Evolutionary conservation across 2,797 vertebrate species (phyloP).

Genomic region (Choloepus didactylus): DNA sequence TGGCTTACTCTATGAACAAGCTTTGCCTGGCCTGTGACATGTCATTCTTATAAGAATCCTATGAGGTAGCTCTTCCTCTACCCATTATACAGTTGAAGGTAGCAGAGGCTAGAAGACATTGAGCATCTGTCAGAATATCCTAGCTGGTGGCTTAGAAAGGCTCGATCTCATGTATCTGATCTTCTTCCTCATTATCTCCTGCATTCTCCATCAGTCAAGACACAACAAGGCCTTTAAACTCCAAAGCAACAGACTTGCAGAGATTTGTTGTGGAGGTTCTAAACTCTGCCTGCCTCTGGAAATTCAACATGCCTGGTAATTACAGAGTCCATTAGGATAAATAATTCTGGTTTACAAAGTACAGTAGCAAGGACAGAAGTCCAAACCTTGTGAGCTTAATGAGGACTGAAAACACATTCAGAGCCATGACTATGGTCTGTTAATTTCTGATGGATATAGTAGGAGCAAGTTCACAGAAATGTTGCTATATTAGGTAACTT

Average conservation of each 20-base stretch:
- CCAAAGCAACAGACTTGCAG: background rate
- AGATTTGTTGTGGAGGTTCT: background rate
- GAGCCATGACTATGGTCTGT: too few relatives aligned
- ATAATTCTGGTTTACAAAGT: background rate
- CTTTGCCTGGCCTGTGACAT: background rate
- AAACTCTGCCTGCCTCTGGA: background rate
- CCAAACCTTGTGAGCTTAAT: background rate
- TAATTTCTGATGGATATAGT: too few relatives aligned
- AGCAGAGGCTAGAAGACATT: background rate
- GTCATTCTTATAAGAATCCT: background rate
- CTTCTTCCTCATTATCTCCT: accelerated
- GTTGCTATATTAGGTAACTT: too few relatives aligned
- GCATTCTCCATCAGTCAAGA: too few relatives aligned
- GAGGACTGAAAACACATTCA: background rate
- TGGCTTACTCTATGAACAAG: too few relatives aligned
- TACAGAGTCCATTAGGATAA: background rate
- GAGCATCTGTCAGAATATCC: background rate
- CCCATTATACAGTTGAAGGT: background rate
- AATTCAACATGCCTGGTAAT: background rate
- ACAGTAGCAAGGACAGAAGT: too few relatives aligned
- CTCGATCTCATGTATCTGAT: accelerated
- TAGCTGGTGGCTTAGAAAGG: background rate
- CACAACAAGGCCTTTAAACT: background rate
- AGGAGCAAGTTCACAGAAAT: too few relatives aligned
- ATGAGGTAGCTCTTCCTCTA: background rate